Percentiles rank a stretch among this genome's conserved stretches.
These are phyloP conservation scores for Brachionus koreanus DNA, from an alignment of 1,140 invertebrate genomes.

Conservation along the genomic window DNA sequence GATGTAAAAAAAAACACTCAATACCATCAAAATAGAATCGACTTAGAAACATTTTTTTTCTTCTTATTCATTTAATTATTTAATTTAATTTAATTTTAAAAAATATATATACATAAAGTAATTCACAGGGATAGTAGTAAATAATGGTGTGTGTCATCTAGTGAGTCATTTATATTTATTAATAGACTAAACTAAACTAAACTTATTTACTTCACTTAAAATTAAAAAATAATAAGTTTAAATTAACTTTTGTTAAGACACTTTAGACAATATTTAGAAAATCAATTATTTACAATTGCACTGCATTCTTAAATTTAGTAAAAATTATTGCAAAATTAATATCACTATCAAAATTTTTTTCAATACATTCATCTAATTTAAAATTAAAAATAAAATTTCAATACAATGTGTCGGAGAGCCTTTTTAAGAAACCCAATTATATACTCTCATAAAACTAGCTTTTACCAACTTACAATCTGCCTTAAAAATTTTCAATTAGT, in stretches of 20 bases:
- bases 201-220: no score
- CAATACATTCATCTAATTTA: background rate
- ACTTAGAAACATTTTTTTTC: no score
- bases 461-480: background rate
- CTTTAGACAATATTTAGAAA: background rate
- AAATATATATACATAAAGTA: no score
- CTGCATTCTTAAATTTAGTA: background rate
- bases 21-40: no score
- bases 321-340: constrained; percentile 20
- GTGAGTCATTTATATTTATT: no score
- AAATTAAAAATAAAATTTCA: background rate
- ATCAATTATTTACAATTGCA: background rate
- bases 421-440: background rate
- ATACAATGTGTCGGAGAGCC: constrained; percentile 31
- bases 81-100: no score
- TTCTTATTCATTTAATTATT: no score
- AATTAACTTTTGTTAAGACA: background rate
- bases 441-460: background rate
- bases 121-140: no score
- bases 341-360: background rate
- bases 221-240: background rate
- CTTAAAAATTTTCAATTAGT: background rate
- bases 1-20: no score
- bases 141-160: no score
- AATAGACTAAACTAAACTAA: no score